A percentile compares a stretch with the other conserved stretches of the same genome.
phyloP scores from a whole-genome alignment of 2,888 invertebrate species.

The Petrolisthes manimaculis region DNA sequence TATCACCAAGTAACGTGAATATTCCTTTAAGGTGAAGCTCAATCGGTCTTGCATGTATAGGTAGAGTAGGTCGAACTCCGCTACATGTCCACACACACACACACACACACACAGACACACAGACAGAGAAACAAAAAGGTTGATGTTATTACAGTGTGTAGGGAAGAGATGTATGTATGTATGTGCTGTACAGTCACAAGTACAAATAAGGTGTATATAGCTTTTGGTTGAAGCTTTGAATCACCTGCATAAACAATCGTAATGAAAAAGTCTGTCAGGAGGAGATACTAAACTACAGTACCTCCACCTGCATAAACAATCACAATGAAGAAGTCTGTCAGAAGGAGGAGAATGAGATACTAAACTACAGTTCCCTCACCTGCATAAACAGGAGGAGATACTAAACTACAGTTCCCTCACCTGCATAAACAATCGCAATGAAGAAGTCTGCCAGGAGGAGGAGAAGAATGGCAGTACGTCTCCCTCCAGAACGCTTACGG shows the following conservation, averaged over 20 bases:
- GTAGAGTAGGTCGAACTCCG: slow-evolving; percentile 48
- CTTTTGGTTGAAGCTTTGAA: no score
- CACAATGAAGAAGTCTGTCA: no score
- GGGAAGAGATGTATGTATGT: background rate
- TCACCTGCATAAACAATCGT: no score
- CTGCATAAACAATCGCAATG: slow-evolving; percentile 40
- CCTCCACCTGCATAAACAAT: no score
- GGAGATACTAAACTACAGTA: no score
- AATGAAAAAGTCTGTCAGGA: no score
- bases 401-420: slow-evolving; percentile 8
- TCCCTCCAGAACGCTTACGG: slow-evolving; percentile 24
- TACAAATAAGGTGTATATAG: no score
- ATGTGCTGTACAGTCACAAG: no score
- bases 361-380: no score
- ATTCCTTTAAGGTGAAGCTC: slow-evolving; percentile 24
- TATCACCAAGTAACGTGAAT: slow-evolving; percentile 33
- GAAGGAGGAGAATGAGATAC: no score
- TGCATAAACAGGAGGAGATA: no score
- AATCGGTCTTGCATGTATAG: slow-evolving; percentile 43
- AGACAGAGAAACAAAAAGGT: background rate
- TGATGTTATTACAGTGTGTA: background rate
- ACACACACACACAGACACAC: no score
- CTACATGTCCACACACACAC: slow-evolving; percentile 32
- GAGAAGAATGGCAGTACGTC: background rate
- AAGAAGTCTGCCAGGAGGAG: slow-evolving; percentile 42